Percentiles rank a stretch among this genome's conserved stretches.
Conservation (phyloP, 2,113 vertebrate genomes). For the Zapornia atra region DNA sequence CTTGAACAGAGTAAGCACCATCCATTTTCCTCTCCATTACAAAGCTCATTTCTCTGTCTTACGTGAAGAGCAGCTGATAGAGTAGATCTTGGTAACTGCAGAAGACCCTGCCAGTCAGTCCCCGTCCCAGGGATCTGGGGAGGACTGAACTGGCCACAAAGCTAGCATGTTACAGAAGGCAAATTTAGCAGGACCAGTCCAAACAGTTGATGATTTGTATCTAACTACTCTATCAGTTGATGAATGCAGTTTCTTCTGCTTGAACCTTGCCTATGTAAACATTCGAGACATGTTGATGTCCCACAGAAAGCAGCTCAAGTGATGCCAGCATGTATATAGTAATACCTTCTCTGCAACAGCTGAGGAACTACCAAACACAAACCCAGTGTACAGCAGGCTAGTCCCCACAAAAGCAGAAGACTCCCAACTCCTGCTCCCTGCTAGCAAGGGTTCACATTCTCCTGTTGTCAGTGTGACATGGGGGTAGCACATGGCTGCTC, state of each 20-base stretch:
- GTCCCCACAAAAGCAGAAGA: neutral
- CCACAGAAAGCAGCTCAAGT: neutral
- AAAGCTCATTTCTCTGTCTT: neutral
- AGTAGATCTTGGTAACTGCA: neutral
- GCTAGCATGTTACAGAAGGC: neutral
- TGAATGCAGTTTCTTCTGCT: neutral
- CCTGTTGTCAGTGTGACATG: accelerated
- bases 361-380: neutral
- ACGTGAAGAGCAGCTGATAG: neutral
- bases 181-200: neutral
- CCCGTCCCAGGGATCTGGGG: neutral
- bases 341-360: neutral
- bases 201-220: neutral
- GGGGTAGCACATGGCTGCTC: accelerated
- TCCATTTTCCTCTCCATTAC: neutral
- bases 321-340: neutral
- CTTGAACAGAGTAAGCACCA: neutral
- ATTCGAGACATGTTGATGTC: neutral
- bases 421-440: neutral
- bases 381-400: accelerated
- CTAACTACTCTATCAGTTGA: neutral
- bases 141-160: neutral
- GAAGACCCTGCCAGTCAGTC: neutral
- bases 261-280: neutral
- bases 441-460: neutral